Conservation (phyloP, 2,888 invertebrate species). For the Drosophila kanekoi region DNA sequence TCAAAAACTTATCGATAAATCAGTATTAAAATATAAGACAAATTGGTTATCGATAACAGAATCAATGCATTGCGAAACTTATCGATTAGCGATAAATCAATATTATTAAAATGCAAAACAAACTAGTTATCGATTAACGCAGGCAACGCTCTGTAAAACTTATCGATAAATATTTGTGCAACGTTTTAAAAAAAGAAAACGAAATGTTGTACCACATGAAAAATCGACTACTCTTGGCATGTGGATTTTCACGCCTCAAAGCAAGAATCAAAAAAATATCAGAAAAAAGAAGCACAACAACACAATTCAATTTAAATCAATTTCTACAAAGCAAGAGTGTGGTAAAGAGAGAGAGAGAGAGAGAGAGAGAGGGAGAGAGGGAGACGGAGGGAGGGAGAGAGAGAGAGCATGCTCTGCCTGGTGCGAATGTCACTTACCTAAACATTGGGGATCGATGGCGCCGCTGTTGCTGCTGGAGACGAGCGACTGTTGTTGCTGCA, state of each 20-base stretch:
- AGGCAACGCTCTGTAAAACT: background rate
- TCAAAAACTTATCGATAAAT: no score
- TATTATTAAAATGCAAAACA: no score
- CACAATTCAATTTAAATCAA: background rate
- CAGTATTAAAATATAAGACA: no score
- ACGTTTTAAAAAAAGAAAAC: no score
- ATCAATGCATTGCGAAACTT: no score
- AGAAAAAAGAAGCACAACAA: constrained; percentile 7
- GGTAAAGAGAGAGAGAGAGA: background rate
- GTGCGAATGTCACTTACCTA: constrained; percentile 77
- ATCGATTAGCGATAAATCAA: no score
- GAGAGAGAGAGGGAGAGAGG: background rate
- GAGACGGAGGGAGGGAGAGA: no score
- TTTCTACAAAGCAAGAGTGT: constrained; percentile 13
- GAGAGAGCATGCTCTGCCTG: no score
- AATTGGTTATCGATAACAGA: no score
- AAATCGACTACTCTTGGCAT: background rate
- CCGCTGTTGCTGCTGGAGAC: constrained; percentile 46
- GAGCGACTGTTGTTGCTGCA: constrained; percentile 55
- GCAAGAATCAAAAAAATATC: background rate
- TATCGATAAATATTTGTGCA: no score
- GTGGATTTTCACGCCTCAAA: background rate
- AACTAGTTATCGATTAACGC: background rate
- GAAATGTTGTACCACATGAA: background rate
- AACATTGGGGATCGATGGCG: constrained; percentile 80